Conservation (phyloP, 2,888 invertebrate genomes). For the Pimpla rufipes region DNA sequence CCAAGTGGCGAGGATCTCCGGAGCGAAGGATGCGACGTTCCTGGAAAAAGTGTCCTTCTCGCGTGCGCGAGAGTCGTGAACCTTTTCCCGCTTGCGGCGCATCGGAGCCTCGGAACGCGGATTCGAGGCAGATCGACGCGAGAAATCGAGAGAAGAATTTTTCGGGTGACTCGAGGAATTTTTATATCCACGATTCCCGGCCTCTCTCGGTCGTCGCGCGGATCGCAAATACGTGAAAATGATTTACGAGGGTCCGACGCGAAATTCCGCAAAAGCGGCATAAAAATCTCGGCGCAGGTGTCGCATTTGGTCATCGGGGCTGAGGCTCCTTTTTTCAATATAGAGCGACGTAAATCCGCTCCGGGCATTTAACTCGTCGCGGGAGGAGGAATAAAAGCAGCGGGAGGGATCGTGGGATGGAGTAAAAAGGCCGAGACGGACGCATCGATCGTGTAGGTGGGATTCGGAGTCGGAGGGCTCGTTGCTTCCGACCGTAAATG, state of each 20-base stretch:
- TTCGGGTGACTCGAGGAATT: not conserved
- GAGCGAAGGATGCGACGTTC: conserved; percentile 10
- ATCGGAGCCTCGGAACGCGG: not conserved
- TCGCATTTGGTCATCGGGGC: not conserved
- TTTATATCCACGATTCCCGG: conserved; percentile 3
- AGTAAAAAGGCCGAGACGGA: not conserved
- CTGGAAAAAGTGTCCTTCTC: conserved; percentile 19
- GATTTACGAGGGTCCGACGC: conserved; percentile 12
- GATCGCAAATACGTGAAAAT: conserved; percentile 2
- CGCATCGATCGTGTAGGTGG: conserved; percentile 45
- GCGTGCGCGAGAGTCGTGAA: conserved; percentile 31
- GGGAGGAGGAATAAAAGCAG: not conserved
- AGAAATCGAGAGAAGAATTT: not conserved
- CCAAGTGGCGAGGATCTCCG: conserved; percentile 9
- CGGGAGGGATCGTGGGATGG: not conserved
- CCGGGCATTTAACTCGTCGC: conserved; percentile 24
- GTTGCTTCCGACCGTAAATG: conserved; percentile 50
- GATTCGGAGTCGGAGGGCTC: conserved; percentile 11
- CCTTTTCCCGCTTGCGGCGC: no score
- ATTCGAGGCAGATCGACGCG: not conserved
- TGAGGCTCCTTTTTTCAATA: conserved; percentile 6
- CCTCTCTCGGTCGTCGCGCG: not conserved
- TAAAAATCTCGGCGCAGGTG: conserved; percentile 8
- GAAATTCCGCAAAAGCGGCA: not conserved
- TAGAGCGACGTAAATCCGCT: not conserved